Base-by-base conservation (phyloP, 2,888 invertebrate species). In the Osedax fenrisi region DNA sequence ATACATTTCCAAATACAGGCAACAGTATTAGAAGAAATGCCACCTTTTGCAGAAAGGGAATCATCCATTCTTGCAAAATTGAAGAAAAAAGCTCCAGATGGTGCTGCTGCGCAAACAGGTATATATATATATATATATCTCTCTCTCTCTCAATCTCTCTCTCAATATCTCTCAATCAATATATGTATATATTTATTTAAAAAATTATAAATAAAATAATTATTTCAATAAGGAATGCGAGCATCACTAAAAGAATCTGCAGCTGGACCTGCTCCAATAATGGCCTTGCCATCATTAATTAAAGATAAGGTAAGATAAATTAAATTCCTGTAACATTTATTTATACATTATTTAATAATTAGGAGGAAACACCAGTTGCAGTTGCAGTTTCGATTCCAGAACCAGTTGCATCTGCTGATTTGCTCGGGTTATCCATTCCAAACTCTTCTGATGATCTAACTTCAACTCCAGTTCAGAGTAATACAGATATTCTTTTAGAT, bases 11-110 rank as follows among this genome's bases (percentile, higher is more conserved):
- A n/a, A n/a, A n/a, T n/a, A n/a, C 80, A 89, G 88, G 96, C 96
- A 25, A 97, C 96, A 72, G 96, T 97, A 72, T 87, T 98, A 79
- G 98, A 98, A 87, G 98, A 98, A 87, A 98, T 98, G 98, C 98
- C 98, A 77, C 96, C 97, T 72, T 98, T 97, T 87, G 95, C 98
- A 2, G 98, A 98, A 86, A 88, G 97, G 79, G 96, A 96, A 86
- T 96, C 95, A 77, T 95, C 95, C 17, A 95, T 98, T 81, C 87
- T 99, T 79, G 94, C 95, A 73, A 96, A 97, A 78, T 87, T 99
- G 81, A 97, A 98, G 86, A 97, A 97, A 87, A 96, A 96, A 86
- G 95, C 75, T n/a, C 78, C 78, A 3, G 77, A 78, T 41, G 41
- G 41, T 10, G 41, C 41, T 41, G 41, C 10, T 21, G 64, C 23